Evolutionary conservation across 1,140 invertebrate genomes (phyloP).

Genomic region (Pogonomyrmex barbatus): DNA sequence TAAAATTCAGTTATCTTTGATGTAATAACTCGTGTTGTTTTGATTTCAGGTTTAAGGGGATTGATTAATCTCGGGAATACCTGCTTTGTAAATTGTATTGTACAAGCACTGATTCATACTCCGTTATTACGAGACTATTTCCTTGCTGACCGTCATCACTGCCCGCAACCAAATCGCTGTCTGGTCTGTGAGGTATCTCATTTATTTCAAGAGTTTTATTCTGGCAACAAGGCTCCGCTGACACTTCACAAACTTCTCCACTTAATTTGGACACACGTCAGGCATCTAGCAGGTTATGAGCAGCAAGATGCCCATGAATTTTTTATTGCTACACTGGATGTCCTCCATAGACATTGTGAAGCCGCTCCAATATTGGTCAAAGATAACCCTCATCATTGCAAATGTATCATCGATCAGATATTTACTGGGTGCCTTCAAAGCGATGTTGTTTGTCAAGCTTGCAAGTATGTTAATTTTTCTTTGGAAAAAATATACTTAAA

Average conservation of each 20-base stretch:
- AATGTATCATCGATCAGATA: slow-evolving; percentile 99
- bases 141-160: slow-evolving; percentile 96
- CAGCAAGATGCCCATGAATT: slow-evolving; percentile 99
- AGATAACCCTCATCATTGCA: slow-evolving; percentile 91
- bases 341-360: slow-evolving; percentile 94
- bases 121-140: slow-evolving; percentile 98
- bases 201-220: slow-evolving; percentile 97
- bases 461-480: slow-evolving; percentile 89
- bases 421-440: slow-evolving; percentile 98
- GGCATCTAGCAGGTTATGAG: slow-evolving; percentile 97
- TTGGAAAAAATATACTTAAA: background rate
- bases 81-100: slow-evolving; percentile 99
- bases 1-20: background rate
- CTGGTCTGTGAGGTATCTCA: slow-evolving; percentile 97
- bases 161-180: slow-evolving; percentile 91
- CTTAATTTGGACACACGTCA: slow-evolving; percentile 98
- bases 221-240: slow-evolving; percentile 94
- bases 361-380: slow-evolving; percentile 85
- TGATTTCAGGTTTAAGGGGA: slow-evolving; percentile 91
- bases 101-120: slow-evolving; percentile 98
- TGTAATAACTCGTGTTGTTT: slow-evolving; percentile 3
- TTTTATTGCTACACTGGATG: slow-evolving; percentile 97
- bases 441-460: slow-evolving; percentile 98
- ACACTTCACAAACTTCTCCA: slow-evolving; percentile 95
- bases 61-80: slow-evolving; percentile 99